Base-by-base conservation (phyloP, 2,888 invertebrate species). In the Drosophila rellima region DNA sequence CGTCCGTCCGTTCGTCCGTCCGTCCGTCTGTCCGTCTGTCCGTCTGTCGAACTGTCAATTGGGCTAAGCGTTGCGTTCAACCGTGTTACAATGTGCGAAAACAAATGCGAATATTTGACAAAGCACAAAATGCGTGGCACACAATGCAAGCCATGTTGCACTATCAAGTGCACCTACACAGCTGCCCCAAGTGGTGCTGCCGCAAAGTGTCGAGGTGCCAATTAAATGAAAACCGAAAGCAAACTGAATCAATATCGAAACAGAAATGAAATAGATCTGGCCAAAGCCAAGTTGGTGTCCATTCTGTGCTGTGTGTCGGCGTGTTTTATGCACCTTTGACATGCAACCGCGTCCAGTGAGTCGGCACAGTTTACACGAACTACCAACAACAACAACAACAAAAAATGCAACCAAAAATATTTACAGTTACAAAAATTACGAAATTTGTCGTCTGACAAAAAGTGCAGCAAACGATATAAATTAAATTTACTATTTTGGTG, bases 401-500 rank as follows among this genome's bases (percentile, higher is more conserved):
- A 3, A 17, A 26, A 51, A 51, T 31, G 48, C 48, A 50, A 51
- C 35, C 35, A 15, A 45, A 69, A 45, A 69, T 48, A 15, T 48
- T 40, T 57, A 57, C 26, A 57, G 50, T 7, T 59, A 61, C 69
- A 70, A 74, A 77, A 67, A 82, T 85, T 89, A 82, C 85, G 89
- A 85, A 89, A 89, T 78, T 78, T 74, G 74, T 78, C 63, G 75
- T 64, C 63, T 74, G 79, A 85, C 89, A 90, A 88, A 84, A 90
- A 89, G 74, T 56, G 71, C 67, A 61, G 74, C 74, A 78, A 82
- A 78, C 76, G 78, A 60, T 90, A 90, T 86, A 86, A 76, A 82
- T 80, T 87, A 85, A 89, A 90, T 89, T 89, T 90, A 89, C 90
- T 87, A 78, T 75, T 75, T 75, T 78, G 75, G 75, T 69, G 79